Evolutionary conservation across 2,113 vertebrate species (phyloP).

Genomic region (Dromiciops gliroides): DNA sequence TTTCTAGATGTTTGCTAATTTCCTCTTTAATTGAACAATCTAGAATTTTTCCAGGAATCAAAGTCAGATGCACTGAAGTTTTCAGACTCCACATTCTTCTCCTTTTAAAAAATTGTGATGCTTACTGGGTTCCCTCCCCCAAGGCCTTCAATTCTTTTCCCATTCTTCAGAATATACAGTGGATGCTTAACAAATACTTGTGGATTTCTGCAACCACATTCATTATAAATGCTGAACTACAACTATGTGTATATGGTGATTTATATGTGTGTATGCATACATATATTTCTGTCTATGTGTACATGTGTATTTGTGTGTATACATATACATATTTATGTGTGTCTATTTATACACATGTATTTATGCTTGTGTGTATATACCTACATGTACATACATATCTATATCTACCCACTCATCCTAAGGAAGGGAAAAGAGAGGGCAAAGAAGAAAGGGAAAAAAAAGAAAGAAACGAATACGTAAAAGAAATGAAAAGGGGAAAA

Average conservation of each 20-base stretch:
- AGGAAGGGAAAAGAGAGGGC: background rate
- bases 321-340: background rate
- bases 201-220: background rate
- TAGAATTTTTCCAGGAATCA: background rate
- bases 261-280: background rate
- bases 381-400: background rate
- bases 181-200: background rate
- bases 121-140: accelerated
- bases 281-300: background rate
- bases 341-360: background rate
- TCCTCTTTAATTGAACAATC: background rate
- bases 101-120: background rate
- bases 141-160: background rate
- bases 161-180: background rate
- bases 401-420: background rate
- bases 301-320: background rate
- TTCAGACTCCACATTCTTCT: background rate
- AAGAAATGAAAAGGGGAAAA: background rate
- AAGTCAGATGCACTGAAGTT: background rate
- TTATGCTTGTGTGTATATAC: background rate
- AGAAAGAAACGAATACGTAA: background rate
- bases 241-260: background rate
- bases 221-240: background rate
- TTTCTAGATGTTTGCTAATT: background rate
- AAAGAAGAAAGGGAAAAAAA: background rate